Conservation (phyloP, 2,888 invertebrate genomes). For the Idaea straminata region DNA sequence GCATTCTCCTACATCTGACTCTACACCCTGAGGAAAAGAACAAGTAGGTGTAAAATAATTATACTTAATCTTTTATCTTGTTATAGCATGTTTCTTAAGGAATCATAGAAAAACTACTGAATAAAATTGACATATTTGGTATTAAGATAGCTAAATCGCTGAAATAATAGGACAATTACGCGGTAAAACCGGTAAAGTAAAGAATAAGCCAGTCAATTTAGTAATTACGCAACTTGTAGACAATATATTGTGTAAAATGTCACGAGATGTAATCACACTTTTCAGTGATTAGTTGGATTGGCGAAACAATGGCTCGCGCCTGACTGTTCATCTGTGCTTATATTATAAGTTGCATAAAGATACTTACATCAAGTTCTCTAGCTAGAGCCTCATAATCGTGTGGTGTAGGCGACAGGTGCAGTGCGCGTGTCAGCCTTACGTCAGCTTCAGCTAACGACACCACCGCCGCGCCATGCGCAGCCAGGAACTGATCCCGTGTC, state of each 20-base stretch:
- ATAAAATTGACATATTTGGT: too few relatives aligned
- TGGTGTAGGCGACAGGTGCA: conserved; percentile 79
- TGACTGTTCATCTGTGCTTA: not conserved
- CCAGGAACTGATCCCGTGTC: conserved; percentile 84
- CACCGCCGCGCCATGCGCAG: conserved; percentile 86
- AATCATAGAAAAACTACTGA: too few relatives aligned
- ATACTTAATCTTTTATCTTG: too few relatives aligned
- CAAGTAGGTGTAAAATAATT: too few relatives aligned
- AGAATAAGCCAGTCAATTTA: too few relatives aligned
- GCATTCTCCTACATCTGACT: conserved; percentile 62
- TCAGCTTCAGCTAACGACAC: conserved; percentile 86
- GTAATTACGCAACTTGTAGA: too few relatives aligned
- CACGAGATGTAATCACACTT: too few relatives aligned
- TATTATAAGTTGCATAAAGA: not conserved
- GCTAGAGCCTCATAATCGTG: conserved; percentile 64
- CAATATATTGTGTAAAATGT: too few relatives aligned
- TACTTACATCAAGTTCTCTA: conserved; percentile 72
- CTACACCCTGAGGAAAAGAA: conserved; percentile 48
- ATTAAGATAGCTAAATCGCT: too few relatives aligned
- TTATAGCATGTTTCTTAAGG: too few relatives aligned
- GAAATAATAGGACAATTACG: too few relatives aligned
- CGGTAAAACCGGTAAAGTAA: too few relatives aligned
- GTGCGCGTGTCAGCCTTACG: conserved; percentile 84
- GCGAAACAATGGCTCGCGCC: not conserved
- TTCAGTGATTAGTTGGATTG: not conserved